These are phyloP conservation scores for Vanessa tameamea DNA, from an alignment of 1,140 invertebrate genomes.

Conservation along the genomic window DNA sequence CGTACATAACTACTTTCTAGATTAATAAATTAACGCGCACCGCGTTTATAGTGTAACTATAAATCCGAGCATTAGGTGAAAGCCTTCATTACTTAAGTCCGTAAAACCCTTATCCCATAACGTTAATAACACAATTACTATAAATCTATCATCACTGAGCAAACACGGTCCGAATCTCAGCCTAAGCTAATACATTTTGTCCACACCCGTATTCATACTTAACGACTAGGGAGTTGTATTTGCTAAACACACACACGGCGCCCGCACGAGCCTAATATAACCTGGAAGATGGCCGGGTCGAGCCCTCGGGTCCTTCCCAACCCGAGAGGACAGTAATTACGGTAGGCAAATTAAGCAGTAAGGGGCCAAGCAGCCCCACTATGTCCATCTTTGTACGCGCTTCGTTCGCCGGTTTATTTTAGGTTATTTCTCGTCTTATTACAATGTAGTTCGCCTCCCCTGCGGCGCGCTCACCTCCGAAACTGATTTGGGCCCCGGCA, in stretches of 20 bases:
- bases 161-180: slow-evolving; percentile 79
- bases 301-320: slow-evolving; percentile 69
- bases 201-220: slow-evolving; percentile 80
- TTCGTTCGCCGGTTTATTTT: slow-evolving; percentile 75
- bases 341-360: slow-evolving; percentile 82
- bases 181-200: slow-evolving; percentile 81
- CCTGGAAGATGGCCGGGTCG: slow-evolving; percentile 75
- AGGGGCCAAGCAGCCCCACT: slow-evolving; percentile 67
- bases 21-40: slow-evolving; percentile 47
- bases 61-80: slow-evolving; percentile 75
- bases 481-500: slow-evolving; percentile 77
- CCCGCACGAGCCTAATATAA: slow-evolving; percentile 77
- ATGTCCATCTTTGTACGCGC: slow-evolving; percentile 75
- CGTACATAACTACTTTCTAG: slow-evolving; percentile 20
- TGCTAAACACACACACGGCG: slow-evolving; percentile 75
- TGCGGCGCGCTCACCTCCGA: slow-evolving; percentile 76
- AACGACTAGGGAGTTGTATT: slow-evolving; percentile 77
- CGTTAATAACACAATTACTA: slow-evolving; percentile 81
- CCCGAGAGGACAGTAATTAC: slow-evolving; percentile 81
- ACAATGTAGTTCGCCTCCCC: slow-evolving; percentile 77
- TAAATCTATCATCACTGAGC: slow-evolving; percentile 79
- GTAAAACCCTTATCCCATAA: slow-evolving; percentile 81
- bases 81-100: slow-evolving; percentile 79
- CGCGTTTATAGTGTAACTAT: slow-evolving; percentile 70
- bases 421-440: slow-evolving; percentile 79